Percentiles rank a stretch among this genome's conserved stretches.
phyloP scores from a whole-genome alignment of 2,888 invertebrate species.

The Oxytorus armatus region DNA sequence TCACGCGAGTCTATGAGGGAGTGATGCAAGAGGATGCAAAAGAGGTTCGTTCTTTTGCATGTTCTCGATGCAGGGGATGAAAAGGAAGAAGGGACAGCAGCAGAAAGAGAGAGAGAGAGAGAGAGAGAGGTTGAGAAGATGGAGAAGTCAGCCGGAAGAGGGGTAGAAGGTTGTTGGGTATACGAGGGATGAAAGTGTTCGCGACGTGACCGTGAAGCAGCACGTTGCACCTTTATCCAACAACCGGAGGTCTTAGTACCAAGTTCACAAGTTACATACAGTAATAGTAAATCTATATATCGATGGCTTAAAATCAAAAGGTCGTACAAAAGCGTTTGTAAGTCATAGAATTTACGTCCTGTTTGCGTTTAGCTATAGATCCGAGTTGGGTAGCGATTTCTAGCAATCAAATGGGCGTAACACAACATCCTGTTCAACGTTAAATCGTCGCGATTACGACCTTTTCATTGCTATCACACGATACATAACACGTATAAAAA shows the following conservation, averaged over 20 bases:
- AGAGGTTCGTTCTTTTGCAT: no score
- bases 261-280: slow-evolving; percentile 57
- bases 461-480: neutral
- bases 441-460: neutral
- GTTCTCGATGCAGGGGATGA: slow-evolving; percentile 36
- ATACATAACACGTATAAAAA: neutral
- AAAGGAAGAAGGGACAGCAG: slow-evolving; percentile 46
- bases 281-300: slow-evolving; percentile 10
- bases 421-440: no score
- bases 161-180: no score
- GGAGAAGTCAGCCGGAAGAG: neutral
- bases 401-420: neutral
- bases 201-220: slow-evolving; percentile 62
- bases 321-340: neutral
- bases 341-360: neutral
- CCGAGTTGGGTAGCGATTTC: neutral
- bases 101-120: slow-evolving; percentile 20
- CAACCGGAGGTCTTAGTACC: slow-evolving; percentile 50
- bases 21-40: no score
- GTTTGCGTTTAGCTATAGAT: slow-evolving; percentile 14
- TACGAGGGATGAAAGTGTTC: no score
- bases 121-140: neutral
- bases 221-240: slow-evolving; percentile 63
- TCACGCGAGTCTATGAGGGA: slow-evolving; percentile 15
- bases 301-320: slow-evolving; percentile 17